These are phyloP conservation scores for Incurvaria masculella DNA, from an alignment of 2,888 invertebrate species.

Conservation along the genomic window DNA sequence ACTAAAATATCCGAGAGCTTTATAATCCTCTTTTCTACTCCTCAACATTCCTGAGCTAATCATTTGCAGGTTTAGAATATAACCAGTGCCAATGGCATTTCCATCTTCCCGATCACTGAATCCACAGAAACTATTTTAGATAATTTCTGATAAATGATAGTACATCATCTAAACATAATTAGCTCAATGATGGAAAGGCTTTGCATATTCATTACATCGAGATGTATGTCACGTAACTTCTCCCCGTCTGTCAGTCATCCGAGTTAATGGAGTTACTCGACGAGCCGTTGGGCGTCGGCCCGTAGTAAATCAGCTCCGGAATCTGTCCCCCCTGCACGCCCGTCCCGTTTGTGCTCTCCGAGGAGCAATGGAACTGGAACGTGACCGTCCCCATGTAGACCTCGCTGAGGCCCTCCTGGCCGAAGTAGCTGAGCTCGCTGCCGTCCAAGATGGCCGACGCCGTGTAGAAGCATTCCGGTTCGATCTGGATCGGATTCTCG, in stretches of 20 bases:
- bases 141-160: no score
- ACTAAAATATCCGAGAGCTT: background rate
- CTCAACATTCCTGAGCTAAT: no score
- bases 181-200: no score
- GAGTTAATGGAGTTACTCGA: constrained; percentile 38
- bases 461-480: constrained; percentile 92
- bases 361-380: constrained; percentile 96
- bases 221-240: no score
- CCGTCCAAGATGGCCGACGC: constrained; percentile 95
- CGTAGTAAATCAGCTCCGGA: constrained; percentile 94
- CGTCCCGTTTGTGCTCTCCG: constrained; percentile 96
- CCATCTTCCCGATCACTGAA: no score
- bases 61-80: no score
- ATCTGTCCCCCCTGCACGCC: constrained; percentile 98
- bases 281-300: constrained; percentile 62
- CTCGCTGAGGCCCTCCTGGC: constrained; percentile 95
- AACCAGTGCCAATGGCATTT: no score
- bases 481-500: constrained; percentile 83
- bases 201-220: no score
- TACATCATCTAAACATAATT: no score
- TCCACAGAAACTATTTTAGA: no score
- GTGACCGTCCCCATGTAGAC: constrained; percentile 90
- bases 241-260: constrained; percentile 49
- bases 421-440: constrained; percentile 92
- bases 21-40: no score